phyloP scores from a whole-genome alignment of 2,888 invertebrate species.

The Apoda limacodes region DNA sequence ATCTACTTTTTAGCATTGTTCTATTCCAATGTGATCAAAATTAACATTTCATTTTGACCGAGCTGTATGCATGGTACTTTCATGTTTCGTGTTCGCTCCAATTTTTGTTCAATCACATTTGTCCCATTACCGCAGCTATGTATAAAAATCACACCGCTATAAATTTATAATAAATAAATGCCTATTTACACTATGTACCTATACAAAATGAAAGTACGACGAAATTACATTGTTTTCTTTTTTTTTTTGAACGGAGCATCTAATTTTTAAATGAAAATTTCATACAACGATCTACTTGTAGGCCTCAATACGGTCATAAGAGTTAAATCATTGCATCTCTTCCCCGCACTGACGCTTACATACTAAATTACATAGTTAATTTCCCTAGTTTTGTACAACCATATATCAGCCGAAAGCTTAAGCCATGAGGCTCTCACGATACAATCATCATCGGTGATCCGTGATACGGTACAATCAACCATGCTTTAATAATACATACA shows the following conservation, averaged over 20 bases:
- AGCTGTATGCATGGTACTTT: slow-evolving; percentile 52
- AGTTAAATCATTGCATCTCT: too few species aligned
- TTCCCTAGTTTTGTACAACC: slow-evolving; percentile 61
- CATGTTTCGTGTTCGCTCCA: slow-evolving; percentile 50
- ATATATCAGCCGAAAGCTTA: slow-evolving; percentile 57
- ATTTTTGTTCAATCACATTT: slow-evolving; percentile 41
- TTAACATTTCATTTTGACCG: slow-evolving; percentile 45
- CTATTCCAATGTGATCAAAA: slow-evolving; percentile 62
- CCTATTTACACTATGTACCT: slow-evolving; percentile 70
- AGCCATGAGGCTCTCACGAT: slow-evolving; percentile 56
- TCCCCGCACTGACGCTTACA: slow-evolving; percentile 33
- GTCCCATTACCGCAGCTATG: slow-evolving; percentile 63
- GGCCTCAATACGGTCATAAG: slow-evolving; percentile 28
- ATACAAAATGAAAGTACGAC: slow-evolving; percentile 68
- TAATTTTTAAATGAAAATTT: slow-evolving; percentile 54
- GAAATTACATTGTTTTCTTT: slow-evolving; percentile 64
- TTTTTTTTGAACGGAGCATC: slow-evolving; percentile 60
- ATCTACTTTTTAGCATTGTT: slow-evolving; percentile 66
- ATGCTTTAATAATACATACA: slow-evolving; percentile 61
- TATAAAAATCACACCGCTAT: slow-evolving; percentile 67
- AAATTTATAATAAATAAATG: slow-evolving; percentile 70
- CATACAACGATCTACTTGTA: slow-evolving; percentile 53
- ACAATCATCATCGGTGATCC: slow-evolving; percentile 50
- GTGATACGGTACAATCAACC: slow-evolving; percentile 57
- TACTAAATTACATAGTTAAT: slow-evolving; percentile 52